Base-by-base conservation (phyloP, 2,888 invertebrate species). In the Caprella mutica region DNA sequence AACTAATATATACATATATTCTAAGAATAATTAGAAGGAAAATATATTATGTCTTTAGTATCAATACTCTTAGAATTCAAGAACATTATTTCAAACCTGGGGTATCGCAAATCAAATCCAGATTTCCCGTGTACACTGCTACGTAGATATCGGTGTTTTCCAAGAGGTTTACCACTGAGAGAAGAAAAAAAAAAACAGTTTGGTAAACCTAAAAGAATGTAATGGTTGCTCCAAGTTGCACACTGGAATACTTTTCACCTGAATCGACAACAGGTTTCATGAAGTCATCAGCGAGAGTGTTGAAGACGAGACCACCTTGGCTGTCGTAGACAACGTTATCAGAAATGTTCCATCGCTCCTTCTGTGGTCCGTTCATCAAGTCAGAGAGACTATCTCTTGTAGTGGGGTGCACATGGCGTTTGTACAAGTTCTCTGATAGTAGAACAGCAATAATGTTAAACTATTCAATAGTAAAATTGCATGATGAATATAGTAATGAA, bases 201-300 rank as follows among this genome's bases (percentile, higher is more conserved):
- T 40, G 40, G 40, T 40, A 40, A 6, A 12, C 17, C 40, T 40
- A 5, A 19, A 5, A 5, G 14, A 9, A 9, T 6, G 6, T 17
- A 6, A 40, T 19, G 17, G 40, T 19, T 19, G 21, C 8, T 40
- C 14, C 8, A 12, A 8, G 14, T 8, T 40, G 6, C 5, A 12
- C 5, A 40, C 17, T 40, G 6, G 8, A 2, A 26, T 4, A 58
- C 55, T 30, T n/a, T n/a, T n/a, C 66, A 72, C 72, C 72, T 57
- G 67, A 70, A 44, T 68, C 65, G 9, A 69, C 66, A 21, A 71
- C 70, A 39, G 71, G 70, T 56, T 69, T 71, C 72, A 72, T 72
- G 55, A 72, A 72, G 55, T 72, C 72, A 54, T 53, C 69, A 12
- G 56, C 40, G 54, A 69, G 69, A 5, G 67, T 58, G 17, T 56